These are phyloP conservation scores for Lytechinus variegatus DNA, from an alignment of 35 echinoderm and acorn worm genomes.

Conservation along the genomic window DNA sequence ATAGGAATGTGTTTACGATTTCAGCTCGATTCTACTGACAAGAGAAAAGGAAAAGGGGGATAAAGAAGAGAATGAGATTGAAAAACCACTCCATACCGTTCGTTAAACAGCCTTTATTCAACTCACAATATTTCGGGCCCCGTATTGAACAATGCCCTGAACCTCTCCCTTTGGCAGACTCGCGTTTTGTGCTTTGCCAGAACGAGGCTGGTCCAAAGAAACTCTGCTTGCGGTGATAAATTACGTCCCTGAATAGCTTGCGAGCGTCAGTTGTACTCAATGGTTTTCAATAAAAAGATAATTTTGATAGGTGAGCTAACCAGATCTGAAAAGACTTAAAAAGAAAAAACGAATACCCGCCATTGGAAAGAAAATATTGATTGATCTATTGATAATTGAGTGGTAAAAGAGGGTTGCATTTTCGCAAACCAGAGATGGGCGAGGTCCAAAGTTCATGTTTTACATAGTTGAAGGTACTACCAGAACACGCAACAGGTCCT, in stretches of 20 bases:
- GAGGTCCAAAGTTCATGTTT: constrained; percentile 20
- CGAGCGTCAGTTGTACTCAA: constrained; percentile 1
- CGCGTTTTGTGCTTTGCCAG: neutral
- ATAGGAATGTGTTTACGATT: constrained; percentile 45
- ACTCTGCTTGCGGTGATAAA: constrained; percentile 20
- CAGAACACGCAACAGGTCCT: neutral
- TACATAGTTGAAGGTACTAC: neutral
- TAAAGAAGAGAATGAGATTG: neutral
- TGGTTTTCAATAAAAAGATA: constrained; percentile 23
- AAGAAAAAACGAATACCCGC: constrained; percentile 14
- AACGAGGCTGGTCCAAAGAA: neutral
- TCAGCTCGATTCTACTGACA: neutral
- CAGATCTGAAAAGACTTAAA: constrained; percentile 23
- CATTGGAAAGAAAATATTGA: constrained; percentile 29
- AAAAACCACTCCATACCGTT: constrained; percentile 14
- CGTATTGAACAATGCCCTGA: neutral
- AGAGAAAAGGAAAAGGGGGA: neutral
- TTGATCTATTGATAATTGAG: constrained; percentile 38
- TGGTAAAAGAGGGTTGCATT: neutral
- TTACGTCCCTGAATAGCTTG: constrained; percentile 32
- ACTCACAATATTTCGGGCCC: constrained; percentile 24
- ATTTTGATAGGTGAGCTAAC: constrained; percentile 49
- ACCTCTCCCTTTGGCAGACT: neutral
- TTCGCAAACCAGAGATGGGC: neutral
- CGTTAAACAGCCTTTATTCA: constrained; percentile 36